Percentiles rank a stretch among this genome's conserved stretches.
These are phyloP conservation scores for Poecilia latipinna DNA, from an alignment of 2,113 vertebrate species.

Conservation along the genomic window DNA sequence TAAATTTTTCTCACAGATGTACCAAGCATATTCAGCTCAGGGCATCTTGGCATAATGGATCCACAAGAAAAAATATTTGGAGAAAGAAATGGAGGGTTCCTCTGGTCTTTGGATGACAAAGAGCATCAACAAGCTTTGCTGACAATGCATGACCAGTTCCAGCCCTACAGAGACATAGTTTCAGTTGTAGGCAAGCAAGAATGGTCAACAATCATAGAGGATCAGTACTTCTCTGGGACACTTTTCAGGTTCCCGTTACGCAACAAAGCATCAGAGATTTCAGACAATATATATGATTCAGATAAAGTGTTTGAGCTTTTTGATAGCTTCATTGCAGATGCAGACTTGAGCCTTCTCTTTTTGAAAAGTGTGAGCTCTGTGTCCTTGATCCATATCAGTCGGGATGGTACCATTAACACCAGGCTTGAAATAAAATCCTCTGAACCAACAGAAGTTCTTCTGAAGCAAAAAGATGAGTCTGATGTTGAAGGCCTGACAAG, in stretches of 20 bases:
- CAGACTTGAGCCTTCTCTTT: constrained; percentile 84
- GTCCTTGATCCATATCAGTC: constrained; percentile 69
- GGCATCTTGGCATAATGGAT: constrained; percentile 82
- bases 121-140: constrained; percentile 29
- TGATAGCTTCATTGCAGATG: constrained; percentile 83
- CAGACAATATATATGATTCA: constrained; percentile 79
- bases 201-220: constrained; percentile 66
- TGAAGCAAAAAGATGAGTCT: constrained; percentile 2
- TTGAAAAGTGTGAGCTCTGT: constrained; percentile 79
- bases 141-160: constrained; percentile 79
- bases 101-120: no score
- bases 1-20: constrained; percentile 74
- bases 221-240: constrained; percentile 81
- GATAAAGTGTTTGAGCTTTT: constrained; percentile 79
- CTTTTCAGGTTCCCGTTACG: constrained; percentile 86
- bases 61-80: constrained; percentile 80
- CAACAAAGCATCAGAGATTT: constrained; percentile 75
- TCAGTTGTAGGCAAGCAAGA: constrained; percentile 54
- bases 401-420: constrained; percentile 57
- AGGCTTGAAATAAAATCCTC: constrained; percentile 70
- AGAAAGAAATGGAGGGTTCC: no score
- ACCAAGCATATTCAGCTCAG: constrained; percentile 83
- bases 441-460: background rate
- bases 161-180: constrained; percentile 81
- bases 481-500: constrained; percentile 42